A percentile compares a stretch with the other conserved stretches of the same genome.
These are phyloP conservation scores for Eolophus roseicapilla DNA, from an alignment of 2,113 vertebrate genomes.

Conservation along the genomic window DNA sequence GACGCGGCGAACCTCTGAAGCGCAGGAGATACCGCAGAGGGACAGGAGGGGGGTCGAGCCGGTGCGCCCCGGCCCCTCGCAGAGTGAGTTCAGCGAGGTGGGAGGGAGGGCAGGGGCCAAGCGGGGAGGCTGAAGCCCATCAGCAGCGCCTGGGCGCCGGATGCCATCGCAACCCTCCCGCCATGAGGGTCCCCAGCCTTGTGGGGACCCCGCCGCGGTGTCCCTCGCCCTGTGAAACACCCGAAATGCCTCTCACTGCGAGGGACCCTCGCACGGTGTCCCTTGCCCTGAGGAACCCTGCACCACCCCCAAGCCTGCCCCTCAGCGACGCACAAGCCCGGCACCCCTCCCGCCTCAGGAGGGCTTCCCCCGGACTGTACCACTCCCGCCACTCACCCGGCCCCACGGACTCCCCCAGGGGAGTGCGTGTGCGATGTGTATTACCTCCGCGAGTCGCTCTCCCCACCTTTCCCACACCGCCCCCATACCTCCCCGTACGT, in stretches of 20 bases:
- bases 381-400: not conserved
- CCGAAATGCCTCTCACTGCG: not conserved
- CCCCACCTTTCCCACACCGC: not conserved
- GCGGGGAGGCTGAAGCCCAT: not conserved
- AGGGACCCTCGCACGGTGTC: too few species aligned
- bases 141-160: not conserved
- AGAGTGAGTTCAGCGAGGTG: not conserved
- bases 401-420: not conserved
- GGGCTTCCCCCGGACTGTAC: not conserved
- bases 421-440: not conserved
- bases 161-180: not conserved
- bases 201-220: too few species aligned
- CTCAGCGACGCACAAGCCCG: not conserved
- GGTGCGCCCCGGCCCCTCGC: not conserved
- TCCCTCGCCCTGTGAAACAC: not conserved
- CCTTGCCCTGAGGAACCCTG: not conserved
- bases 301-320: too few species aligned
- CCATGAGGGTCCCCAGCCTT: not conserved
- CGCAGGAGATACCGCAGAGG: rapidly evolving
- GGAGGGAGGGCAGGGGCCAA: not conserved
- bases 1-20: rapidly evolving
- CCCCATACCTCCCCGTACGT: not conserved
- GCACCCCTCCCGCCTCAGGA: not conserved
- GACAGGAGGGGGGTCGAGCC: not conserved
- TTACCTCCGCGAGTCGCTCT: not conserved